Evolutionary conservation across 2,113 vertebrate genomes (phyloP).

Genomic region (Urocynchramus pylzowi): DNA sequence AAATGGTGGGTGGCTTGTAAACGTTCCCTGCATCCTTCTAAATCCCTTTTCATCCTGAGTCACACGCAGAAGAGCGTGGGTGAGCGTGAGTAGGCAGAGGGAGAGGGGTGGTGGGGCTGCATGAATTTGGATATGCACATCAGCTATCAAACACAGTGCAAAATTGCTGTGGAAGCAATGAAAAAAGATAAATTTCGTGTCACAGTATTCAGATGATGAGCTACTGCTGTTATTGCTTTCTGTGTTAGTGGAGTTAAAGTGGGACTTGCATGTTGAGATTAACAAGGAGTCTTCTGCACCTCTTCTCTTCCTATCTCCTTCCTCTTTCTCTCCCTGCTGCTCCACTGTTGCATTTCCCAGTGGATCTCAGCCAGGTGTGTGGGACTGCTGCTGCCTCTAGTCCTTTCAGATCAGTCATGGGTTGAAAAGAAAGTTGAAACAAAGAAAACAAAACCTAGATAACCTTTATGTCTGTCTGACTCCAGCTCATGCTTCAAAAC

Average conservation of each 20-base stretch:
- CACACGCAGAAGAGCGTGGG: conserved; percentile 35
- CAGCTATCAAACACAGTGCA: conserved; percentile 53
- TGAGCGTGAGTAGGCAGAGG: conserved; percentile 39
- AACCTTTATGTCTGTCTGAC: neutral
- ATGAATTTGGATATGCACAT: conserved; percentile 62
- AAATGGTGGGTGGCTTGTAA: conserved; percentile 26
- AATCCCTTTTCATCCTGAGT: conserved; percentile 58
- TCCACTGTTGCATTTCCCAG: neutral
- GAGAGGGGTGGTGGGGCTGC: conserved; percentile 55
- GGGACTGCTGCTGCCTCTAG: neutral
- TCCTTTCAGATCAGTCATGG: neutral
- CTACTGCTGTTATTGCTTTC: neutral
- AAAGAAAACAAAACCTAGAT: neutral
- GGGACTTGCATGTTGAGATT: neutral
- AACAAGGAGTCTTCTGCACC: neutral
- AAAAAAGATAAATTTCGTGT: conserved; percentile 42
- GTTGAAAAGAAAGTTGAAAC: neutral
- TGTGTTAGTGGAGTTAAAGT: neutral
- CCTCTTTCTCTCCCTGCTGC: neutral
- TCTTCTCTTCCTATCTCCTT: neutral
- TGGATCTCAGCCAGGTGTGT: neutral
- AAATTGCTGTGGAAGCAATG: conserved; percentile 50
- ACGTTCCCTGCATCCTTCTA: conserved; percentile 28
- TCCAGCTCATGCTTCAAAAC: neutral
- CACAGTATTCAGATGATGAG: conserved; percentile 35